Base-by-base conservation (phyloP, 2,888 invertebrate species). In the Drosophila phalerata region DNA sequence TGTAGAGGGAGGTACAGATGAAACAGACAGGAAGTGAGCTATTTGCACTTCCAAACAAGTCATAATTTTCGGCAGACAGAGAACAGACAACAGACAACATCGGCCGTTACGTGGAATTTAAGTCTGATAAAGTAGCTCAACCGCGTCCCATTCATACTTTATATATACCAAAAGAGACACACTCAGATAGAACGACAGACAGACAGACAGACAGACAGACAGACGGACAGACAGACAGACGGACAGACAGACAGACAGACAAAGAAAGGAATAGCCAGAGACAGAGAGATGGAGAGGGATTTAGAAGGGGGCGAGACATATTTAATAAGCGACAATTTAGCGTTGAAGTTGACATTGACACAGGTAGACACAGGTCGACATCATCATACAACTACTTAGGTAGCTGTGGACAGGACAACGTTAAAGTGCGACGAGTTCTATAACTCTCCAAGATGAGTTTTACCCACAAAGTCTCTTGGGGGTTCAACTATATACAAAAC, bases 261-360 rank as follows among this genome's bases (percentile, higher is more conserved):
- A 40, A 17, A 40, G 32, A 51, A 28, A 37, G 38, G 9, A 22
- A 43, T 10, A 32, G 9, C 13, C 22, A 32, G 5, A 11, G 25
- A 9, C 5, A 22, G 10, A 5, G 5, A n/a, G 49, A 37, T 15
- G 13, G 11, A 51, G 47, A 25, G 38, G n/a, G 28, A 37, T 32
- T n/a, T 25, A 13, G 66, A 55, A 52, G 15, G 37, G 13, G 43
- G 40, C 13, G 43, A 71, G 51, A 15, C 15, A 67, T 69, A 82
- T 77, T 88, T 85, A 85, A 85, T 88, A 85, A 85, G 89, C 87
- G 85, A 84, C 89, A 88, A 86, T 85, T 88, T 85, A 79, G 87
- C 81, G 81, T 76, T 73, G 73, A 70, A 73, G 79, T 82, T 85
- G 86, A 88, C 86, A 85, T 79, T 84, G 84, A 88, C 86, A 83